Percentiles rank a stretch among this genome's conserved stretches.
phyloP scores from a whole-genome alignment of 2,797 vertebrate species.

The Chelon labrosus region DNA sequence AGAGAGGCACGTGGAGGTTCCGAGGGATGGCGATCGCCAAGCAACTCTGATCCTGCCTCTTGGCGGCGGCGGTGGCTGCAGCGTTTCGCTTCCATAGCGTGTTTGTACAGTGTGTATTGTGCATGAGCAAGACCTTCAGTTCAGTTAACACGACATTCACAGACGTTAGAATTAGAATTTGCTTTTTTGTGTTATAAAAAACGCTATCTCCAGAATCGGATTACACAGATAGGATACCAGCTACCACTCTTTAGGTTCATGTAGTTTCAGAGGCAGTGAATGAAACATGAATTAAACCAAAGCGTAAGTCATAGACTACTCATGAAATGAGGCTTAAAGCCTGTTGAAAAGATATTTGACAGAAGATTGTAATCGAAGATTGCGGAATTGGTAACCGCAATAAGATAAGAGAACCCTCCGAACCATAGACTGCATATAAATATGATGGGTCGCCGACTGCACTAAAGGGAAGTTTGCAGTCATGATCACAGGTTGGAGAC shows the following conservation, averaged over 20 bases:
- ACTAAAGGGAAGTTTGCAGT: too few relatives aligned
- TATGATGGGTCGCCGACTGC: too few relatives aligned
- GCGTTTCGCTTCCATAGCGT: slow-evolving; percentile 25
- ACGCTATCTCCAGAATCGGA: slow-evolving; percentile 34
- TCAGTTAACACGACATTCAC: background rate
- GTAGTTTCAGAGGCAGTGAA: background rate
- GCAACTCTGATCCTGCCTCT: slow-evolving; percentile 22
- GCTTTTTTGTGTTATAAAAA: slow-evolving; percentile 1
- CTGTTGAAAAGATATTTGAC: slow-evolving; percentile 13
- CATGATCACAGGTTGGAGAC: too few relatives aligned
- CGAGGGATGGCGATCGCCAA: slow-evolving; percentile 22
- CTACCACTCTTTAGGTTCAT: background rate
- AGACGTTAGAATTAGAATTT: background rate
- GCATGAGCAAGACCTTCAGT: slow-evolving; percentile 12
- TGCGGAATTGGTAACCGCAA: slow-evolving; percentile 38
- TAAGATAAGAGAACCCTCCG: background rate
- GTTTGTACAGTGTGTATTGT: slow-evolving; percentile 30
- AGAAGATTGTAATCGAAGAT: slow-evolving; percentile 36
- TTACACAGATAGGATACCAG: slow-evolving; percentile 9
- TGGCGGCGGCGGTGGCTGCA: too few relatives aligned
- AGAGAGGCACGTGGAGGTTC: background rate
- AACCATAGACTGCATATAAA: slow-evolving; percentile 5
- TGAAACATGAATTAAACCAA: slow-evolving; percentile 43
- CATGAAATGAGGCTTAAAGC: slow-evolving; percentile 57
- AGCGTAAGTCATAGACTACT: slow-evolving; percentile 32